Percentiles rank a stretch among this genome's conserved stretches.
Conservation (phyloP, 2,888 invertebrate species). For the Drosophila pullipes region DNA sequence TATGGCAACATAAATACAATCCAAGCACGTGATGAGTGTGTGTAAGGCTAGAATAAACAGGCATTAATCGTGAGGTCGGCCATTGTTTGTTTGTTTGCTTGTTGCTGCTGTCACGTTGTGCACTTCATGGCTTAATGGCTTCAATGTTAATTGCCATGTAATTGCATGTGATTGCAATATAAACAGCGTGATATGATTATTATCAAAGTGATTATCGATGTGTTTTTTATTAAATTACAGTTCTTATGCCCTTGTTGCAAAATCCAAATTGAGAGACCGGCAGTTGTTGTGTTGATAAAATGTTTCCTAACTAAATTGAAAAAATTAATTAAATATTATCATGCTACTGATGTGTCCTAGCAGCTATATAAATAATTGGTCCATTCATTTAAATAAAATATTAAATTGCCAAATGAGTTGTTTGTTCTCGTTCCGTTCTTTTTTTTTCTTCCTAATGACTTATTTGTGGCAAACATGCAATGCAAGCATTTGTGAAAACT, state of each 20-base stretch:
- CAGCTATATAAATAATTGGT: not conserved
- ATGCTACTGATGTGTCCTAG: not conserved
- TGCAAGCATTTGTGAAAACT: constrained; percentile 8
- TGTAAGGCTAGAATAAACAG: constrained; percentile 10
- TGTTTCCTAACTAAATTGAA: too few species aligned
- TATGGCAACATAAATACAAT: constrained; percentile 30
- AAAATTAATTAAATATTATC: not conserved
- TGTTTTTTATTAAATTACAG: constrained; percentile 9
- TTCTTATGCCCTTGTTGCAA: not conserved
- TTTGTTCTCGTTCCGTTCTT: not conserved
- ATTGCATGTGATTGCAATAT: constrained; percentile 63
- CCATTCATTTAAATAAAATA: not conserved
- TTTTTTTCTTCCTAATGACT: not conserved
- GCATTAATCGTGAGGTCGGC: constrained; percentile 43
- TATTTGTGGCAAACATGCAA: constrained; percentile 36
- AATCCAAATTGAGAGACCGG: not conserved
- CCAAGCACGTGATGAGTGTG: constrained; percentile 14
- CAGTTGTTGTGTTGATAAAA: not conserved
- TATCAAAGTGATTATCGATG: constrained; percentile 50
- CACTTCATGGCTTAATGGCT: constrained; percentile 73
- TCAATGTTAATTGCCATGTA: constrained; percentile 76
- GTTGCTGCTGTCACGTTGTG: constrained; percentile 51
- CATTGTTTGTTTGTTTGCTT: constrained; percentile 42
- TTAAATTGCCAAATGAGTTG: constrained; percentile 1
- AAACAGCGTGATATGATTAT: constrained; percentile 29